Evolutionary conservation across 2,797 vertebrate species (phyloP).

Genomic region (Hippocampus kuda): DNA sequence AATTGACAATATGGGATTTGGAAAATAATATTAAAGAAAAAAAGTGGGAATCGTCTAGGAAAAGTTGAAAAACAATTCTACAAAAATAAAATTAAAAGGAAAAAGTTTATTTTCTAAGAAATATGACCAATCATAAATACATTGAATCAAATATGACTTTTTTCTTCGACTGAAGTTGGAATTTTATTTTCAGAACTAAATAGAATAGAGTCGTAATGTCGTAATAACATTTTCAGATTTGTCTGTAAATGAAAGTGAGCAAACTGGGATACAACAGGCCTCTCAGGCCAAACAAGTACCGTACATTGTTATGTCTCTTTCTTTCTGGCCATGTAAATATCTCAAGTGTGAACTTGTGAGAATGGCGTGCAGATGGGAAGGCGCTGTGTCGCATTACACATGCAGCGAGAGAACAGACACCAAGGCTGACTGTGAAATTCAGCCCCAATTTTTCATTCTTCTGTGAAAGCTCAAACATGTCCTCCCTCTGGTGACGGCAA

Average conservation of each 20-base stretch:
- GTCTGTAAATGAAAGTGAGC: not conserved
- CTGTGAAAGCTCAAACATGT: not conserved
- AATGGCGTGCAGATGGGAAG: not conserved
- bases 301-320: not conserved
- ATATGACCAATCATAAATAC: too few species aligned
- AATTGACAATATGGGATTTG: too few species aligned
- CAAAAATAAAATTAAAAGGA: too few species aligned
- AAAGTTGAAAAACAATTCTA: too few species aligned
- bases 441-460: not conserved
- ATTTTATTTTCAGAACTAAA: not conserved
- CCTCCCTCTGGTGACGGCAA: not conserved
- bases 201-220: not conserved
- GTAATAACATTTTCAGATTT: not conserved
- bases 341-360: not conserved
- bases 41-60: too few species aligned
- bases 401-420: constrained; percentile 1
- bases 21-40: too few species aligned
- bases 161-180: not conserved
- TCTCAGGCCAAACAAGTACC: not conserved
- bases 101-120: too few species aligned
- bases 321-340: not conserved
- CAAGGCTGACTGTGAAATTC: constrained; percentile 2
- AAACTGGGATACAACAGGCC: not conserved
- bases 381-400: not conserved
- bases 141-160: too few species aligned